These are phyloP conservation scores for Myotis findleyi DNA, from an alignment of 2,797 vertebrate species.

Conservation along the genomic window DNA sequence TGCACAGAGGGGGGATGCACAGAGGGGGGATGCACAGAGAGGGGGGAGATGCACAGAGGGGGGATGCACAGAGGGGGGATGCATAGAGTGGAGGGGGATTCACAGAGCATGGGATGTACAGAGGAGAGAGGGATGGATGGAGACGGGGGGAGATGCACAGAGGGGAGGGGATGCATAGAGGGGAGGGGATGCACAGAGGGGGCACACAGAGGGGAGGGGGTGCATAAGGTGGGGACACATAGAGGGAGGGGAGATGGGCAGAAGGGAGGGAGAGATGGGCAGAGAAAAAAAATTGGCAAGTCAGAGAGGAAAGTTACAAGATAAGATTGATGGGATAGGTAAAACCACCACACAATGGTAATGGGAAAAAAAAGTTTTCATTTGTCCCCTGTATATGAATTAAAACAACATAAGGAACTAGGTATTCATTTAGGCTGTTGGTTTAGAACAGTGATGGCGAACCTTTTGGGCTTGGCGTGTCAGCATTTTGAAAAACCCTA, in stretches of 20 bases:
- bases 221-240: too few species aligned
- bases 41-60: too few species aligned
- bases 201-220: too few species aligned
- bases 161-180: too few species aligned
- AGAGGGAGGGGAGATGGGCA: too few species aligned
- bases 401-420: not conserved
- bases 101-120: not conserved
- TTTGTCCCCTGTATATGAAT: fast-evolving
- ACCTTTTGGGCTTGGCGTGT: too few species aligned
- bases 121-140: too few species aligned
- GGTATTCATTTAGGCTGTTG: not conserved
- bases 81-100: too few species aligned
- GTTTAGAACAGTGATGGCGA: not conserved
- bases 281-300: constrained; percentile 49
- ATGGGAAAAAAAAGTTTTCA: not conserved
- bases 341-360: not conserved
- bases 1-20: not conserved
- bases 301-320: constrained; percentile 50
- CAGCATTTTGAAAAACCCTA: too few species aligned
- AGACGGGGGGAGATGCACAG: too few species aligned
- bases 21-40: not conserved
- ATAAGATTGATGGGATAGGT: not conserved
- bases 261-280: not conserved
- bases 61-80: too few species aligned
- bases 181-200: too few species aligned